Percentiles rank a stretch among this genome's conserved stretches.
Evolutionary conservation across 2,888 invertebrate genomes (phyloP).

Genomic region (Xylota segnis): DNA sequence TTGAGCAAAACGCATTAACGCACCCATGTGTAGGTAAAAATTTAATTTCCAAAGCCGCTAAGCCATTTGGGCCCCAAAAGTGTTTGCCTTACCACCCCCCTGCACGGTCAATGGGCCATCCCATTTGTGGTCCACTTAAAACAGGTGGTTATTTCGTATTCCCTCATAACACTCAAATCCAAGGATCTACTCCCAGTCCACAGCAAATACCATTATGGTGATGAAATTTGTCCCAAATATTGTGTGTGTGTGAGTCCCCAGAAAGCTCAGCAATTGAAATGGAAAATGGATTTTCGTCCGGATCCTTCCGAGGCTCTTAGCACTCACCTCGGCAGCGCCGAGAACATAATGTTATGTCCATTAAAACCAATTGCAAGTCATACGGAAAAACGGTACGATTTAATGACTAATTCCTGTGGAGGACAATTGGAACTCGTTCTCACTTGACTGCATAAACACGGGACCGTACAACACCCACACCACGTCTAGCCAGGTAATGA

Average conservation of each 20-base stretch:
- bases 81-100: not conserved
- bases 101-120: not conserved
- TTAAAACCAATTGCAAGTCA: conserved; percentile 20
- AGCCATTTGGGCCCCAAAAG: conserved; percentile 11
- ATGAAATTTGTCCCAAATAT: conserved; percentile 15
- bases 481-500: conserved; percentile 10
- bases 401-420: conserved; percentile 23
- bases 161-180: conserved; percentile 12
- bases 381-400: conserved; percentile 18
- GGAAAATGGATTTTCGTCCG: conserved; percentile 21
- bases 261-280: conserved; percentile 22
- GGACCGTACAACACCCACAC: not conserved
- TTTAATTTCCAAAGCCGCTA: conserved; percentile 23
- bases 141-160: conserved; percentile 18
- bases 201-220: conserved; percentile 12
- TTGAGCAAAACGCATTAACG: conserved; percentile 4
- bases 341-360: conserved; percentile 33
- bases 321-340: not conserved
- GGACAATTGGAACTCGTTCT: conserved; percentile 20
- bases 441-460: conserved; percentile 26
- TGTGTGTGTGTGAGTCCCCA: not conserved
- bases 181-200: conserved; percentile 4
- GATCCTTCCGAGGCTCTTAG: conserved; percentile 6
- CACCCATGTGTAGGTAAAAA: conserved; percentile 10
- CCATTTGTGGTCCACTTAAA: conserved; percentile 15